These are phyloP conservation scores for Eilema sororculum DNA, from an alignment of 2,888 invertebrate genomes.

Conservation along the genomic window DNA sequence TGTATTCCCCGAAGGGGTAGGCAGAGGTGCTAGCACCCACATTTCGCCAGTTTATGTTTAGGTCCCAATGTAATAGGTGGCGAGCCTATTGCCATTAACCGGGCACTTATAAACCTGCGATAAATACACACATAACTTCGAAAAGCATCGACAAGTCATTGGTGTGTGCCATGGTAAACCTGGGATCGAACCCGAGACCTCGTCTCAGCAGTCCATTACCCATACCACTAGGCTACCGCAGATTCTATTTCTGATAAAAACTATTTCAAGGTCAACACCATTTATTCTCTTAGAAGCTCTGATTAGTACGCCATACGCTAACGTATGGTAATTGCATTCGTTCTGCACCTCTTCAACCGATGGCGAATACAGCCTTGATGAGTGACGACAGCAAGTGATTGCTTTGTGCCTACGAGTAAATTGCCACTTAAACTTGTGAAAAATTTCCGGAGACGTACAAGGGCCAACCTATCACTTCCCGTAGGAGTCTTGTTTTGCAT, in stretches of 20 bases:
- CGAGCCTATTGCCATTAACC: no score
- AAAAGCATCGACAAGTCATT: no score
- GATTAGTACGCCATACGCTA: slow-evolving; percentile 4
- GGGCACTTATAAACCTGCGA: no score
- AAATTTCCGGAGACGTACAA: not conserved
- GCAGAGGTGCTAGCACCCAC: no score
- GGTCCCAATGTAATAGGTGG: no score
- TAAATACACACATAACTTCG: no score
- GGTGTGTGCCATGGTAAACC: no score
- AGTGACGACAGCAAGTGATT: slow-evolving; percentile 23
- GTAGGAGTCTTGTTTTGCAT: not conserved
- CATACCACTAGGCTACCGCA: no score
- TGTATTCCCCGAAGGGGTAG: no score
- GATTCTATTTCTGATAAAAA: not conserved
- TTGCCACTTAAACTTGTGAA: not conserved
- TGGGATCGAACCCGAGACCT: no score
- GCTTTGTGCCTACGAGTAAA: not conserved
- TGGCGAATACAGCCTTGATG: slow-evolving; percentile 35
- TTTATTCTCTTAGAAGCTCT: not conserved
- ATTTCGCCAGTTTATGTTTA: no score
- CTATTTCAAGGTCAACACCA: not conserved
- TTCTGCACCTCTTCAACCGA: slow-evolving; percentile 4
- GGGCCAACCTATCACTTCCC: not conserved
- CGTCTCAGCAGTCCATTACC: no score
- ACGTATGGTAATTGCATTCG: slow-evolving; percentile 10